Conservation (phyloP, 2,797 vertebrate species). For the Vespertilio murinus region DNA sequence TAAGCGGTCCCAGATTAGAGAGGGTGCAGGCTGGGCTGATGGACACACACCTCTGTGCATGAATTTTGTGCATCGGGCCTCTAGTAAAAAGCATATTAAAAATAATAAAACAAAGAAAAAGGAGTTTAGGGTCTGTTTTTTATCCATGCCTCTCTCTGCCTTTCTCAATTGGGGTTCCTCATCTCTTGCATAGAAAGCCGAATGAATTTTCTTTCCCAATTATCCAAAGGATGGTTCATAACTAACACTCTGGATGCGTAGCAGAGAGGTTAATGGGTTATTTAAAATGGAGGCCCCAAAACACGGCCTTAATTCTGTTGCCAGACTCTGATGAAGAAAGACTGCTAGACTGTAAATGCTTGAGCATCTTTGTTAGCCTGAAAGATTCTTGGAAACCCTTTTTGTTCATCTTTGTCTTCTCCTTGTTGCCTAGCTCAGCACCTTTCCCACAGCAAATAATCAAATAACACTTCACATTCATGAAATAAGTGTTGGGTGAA, state of each 20-base stretch:
- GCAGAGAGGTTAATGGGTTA: not conserved
- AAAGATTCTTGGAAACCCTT: constrained; percentile 24
- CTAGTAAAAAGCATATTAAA: too few relatives aligned
- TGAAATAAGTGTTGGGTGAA: constrained; percentile 10
- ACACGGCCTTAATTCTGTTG: not conserved
- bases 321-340: not conserved
- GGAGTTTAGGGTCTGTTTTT: constrained; percentile 12
- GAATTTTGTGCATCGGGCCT: too few relatives aligned
- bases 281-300: not conserved
- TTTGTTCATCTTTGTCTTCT: not conserved
- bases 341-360: not conserved
- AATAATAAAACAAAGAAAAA: constrained; percentile 41
- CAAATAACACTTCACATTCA: not conserved
- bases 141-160: not conserved
- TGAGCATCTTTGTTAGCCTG: not conserved
- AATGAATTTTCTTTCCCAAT: constrained; percentile 16
- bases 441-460: not conserved
- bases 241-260: not conserved
- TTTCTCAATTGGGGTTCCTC: not conserved
- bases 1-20: too few relatives aligned
- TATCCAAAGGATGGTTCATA: not conserved
- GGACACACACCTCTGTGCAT: too few relatives aligned
- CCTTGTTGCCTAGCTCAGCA: not conserved
- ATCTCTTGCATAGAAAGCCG: not conserved
- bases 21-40: too few relatives aligned